These are phyloP conservation scores for Schizopygopsis malacanthus DNA, from an alignment of 2,797 vertebrate genomes.

Conservation along the genomic window DNA sequence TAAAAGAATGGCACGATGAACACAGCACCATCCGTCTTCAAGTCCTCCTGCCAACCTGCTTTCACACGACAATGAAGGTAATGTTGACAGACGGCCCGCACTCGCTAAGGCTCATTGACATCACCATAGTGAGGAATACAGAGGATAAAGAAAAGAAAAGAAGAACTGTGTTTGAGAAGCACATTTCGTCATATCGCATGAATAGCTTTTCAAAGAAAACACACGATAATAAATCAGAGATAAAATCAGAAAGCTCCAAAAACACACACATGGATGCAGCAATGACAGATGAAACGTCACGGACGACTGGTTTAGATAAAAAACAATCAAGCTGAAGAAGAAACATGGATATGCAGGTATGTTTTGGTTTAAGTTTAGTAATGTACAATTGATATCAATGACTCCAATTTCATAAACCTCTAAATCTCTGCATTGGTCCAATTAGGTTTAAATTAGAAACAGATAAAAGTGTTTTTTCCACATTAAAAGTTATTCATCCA, in stretches of 20 bases:
- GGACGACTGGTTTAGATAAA: constrained; percentile 5
- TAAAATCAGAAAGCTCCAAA: constrained; percentile 32
- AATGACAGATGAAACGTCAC: neutral
- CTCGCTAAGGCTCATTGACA: constrained; percentile 66
- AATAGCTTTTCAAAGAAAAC: constrained; percentile 26
- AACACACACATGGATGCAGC: neutral
- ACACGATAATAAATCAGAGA: constrained; percentile 36
- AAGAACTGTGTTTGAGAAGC: constrained; percentile 39
- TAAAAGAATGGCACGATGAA: constrained; percentile 29
- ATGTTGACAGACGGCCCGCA: constrained; percentile 66
- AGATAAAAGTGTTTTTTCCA: neutral
- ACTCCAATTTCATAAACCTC: neutral
- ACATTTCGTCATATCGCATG: constrained; percentile 30
- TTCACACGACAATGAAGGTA: constrained; percentile 65
- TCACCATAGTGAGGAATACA: constrained; percentile 45
- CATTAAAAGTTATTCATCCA: neutral
- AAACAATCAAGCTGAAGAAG: neutral
- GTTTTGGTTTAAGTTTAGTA: neutral
- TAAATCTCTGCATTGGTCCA: neutral
- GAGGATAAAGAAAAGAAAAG: constrained; percentile 43
- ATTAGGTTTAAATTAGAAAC: neutral
- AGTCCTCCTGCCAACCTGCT: constrained; percentile 48
- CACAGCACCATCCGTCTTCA: constrained; percentile 22
- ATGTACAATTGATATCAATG: neutral
- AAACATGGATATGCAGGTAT: constrained; percentile 14